A percentile compares a stretch with the other conserved stretches of the same genome.
phyloP scores from a whole-genome alignment of 2,113 vertebrate species.

The Mormyrus iriodes region DNA sequence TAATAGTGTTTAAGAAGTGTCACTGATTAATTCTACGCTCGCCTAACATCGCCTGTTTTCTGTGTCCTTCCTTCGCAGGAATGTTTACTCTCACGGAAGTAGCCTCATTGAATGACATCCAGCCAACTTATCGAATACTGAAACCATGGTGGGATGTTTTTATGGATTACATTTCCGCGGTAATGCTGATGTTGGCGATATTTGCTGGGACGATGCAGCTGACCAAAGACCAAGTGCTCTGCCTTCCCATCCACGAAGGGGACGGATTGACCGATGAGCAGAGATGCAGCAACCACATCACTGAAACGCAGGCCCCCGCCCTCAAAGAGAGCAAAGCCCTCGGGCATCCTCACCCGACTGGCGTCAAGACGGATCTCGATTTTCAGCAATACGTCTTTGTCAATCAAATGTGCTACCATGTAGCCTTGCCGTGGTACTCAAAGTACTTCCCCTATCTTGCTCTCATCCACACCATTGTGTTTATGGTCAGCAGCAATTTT shows the following conservation, averaged over 20 bases:
- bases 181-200: conserved; percentile 98
- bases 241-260: conserved; percentile 80
- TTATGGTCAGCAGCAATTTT: conserved; percentile 99
- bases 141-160: conserved; percentile 99
- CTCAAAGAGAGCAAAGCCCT: conserved; percentile 45
- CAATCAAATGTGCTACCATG: conserved; percentile 98
- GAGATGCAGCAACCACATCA: conserved; percentile 30
- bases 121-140: conserved; percentile 93
- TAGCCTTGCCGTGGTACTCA: conserved; percentile 96
- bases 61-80: conserved; percentile 69
- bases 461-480: conserved; percentile 92
- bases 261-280: conserved; percentile 16
- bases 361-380: conserved; percentile 87
- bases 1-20: background rate
- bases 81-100: conserved; percentile 99
- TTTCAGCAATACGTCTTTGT: conserved; percentile 99
- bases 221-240: conserved; percentile 97
- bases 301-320: conserved; percentile 45
- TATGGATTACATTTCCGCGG: conserved; percentile 96
- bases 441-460: conserved; percentile 98
- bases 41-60: background rate
- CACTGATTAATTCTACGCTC: conserved; percentile 13
- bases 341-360: conserved; percentile 65
- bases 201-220: conserved; percentile 98
- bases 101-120: conserved; percentile 94